Percentiles rank a stretch among this genome's conserved stretches.
phyloP scores from a whole-genome alignment of 1,140 invertebrate genomes.

The Drosophila orosa region DNA sequence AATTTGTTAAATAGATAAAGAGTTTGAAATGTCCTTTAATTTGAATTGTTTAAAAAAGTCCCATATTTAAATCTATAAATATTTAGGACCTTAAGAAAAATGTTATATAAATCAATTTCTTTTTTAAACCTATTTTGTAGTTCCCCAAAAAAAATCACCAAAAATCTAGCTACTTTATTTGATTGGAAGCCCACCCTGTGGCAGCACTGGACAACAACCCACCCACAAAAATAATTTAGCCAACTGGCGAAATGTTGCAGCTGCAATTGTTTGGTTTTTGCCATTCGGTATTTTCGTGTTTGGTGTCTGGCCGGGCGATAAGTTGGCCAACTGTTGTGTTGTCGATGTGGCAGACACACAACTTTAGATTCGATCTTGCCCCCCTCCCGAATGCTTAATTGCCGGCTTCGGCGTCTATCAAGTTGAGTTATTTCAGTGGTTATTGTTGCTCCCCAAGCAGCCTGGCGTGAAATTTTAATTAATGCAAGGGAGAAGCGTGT shows the following conservation, averaged over 20 bases:
- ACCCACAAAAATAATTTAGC: conserved; percentile 19
- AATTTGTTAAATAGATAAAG: too few relatives aligned
- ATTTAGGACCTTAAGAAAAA: too few relatives aligned
- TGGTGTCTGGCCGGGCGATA: conserved; percentile 15
- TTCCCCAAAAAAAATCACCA: not conserved
- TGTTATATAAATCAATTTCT: not conserved
- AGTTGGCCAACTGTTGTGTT: conserved; percentile 21
- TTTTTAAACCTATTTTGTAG: not conserved
- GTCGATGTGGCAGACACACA: conserved; percentile 41
- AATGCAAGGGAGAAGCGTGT: conserved; percentile 20
- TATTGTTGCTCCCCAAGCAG: conserved; percentile 31
- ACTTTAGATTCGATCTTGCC: conserved; percentile 51
- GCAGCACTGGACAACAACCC: not conserved
- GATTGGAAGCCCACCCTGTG: not conserved
- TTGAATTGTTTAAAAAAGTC: too few relatives aligned
- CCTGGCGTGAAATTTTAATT: conserved; percentile 59
- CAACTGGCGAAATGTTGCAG: conserved; percentile 44
- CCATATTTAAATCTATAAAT: too few relatives aligned
- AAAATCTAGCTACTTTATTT: conserved; percentile 3
- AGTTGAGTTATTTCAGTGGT: conserved; percentile 36
- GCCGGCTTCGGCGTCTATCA: conserved; percentile 41
- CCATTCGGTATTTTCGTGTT: conserved; percentile 11
- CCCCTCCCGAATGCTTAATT: conserved; percentile 38
- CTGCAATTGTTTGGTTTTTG: conserved; percentile 31
- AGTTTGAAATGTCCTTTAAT: too few relatives aligned